Evolutionary conservation across 2,113 vertebrate genomes (phyloP).

Genomic region (Rafetus swinhoei): DNA sequence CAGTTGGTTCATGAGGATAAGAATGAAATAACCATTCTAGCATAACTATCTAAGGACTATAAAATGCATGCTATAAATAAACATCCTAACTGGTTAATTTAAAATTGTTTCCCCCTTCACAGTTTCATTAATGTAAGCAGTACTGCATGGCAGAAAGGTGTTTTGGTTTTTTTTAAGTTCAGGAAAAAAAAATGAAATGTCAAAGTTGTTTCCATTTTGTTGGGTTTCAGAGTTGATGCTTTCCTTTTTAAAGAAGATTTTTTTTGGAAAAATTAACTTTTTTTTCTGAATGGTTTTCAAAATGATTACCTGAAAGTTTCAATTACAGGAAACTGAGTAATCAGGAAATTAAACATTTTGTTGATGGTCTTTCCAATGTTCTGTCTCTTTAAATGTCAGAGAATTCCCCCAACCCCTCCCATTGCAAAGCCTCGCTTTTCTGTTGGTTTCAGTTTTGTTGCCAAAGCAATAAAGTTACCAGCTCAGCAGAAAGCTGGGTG

Average conservation of each 20-base stretch:
- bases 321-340: background rate
- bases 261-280: background rate
- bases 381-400: background rate
- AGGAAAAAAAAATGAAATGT: background rate
- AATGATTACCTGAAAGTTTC: background rate
- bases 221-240: background rate
- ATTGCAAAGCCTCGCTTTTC: background rate
- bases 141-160: background rate
- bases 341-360: background rate
- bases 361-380: background rate
- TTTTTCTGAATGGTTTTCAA: background rate
- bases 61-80: slow-evolving; percentile 55
- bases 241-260: background rate
- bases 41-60: slow-evolving; percentile 19
- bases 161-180: background rate
- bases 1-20: background rate
- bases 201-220: background rate
- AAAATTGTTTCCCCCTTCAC: slow-evolving; percentile 13
- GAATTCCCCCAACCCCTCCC: background rate
- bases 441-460: background rate
- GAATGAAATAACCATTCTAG: background rate
- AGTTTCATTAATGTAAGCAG: background rate
- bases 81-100: slow-evolving; percentile 40
- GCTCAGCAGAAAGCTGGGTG: background rate
- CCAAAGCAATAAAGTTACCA: background rate